A percentile compares a stretch with the other conserved stretches of the same genome.
phyloP scores from a whole-genome alignment of 2,113 vertebrate genomes.

The Rafetus swinhoei region DNA sequence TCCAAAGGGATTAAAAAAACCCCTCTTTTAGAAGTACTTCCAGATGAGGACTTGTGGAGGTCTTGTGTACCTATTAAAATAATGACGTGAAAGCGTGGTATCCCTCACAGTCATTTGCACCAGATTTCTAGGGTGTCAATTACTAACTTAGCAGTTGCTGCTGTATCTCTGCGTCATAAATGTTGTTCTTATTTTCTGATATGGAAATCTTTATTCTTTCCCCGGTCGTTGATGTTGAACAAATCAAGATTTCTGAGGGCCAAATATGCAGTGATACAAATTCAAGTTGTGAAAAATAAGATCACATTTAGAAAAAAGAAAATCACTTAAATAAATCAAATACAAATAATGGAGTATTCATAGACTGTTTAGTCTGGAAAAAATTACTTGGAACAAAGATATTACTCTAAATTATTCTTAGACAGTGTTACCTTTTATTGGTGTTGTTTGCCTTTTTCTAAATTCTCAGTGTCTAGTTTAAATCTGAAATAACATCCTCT shows the following conservation, averaged over 20 bases:
- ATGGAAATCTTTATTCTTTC: background rate
- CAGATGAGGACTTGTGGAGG: background rate
- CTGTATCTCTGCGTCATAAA: background rate
- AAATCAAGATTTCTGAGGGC: background rate
- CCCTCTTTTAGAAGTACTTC: conserved; percentile 26
- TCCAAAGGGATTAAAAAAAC: background rate
- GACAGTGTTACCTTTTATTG: background rate
- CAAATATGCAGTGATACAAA: background rate
- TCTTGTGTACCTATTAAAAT: conserved; percentile 41
- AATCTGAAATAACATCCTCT: background rate
- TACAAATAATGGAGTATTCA: background rate
- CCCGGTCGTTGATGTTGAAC: background rate
- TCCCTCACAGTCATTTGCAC: background rate
- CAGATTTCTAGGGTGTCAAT: background rate
- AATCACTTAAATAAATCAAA: background rate
- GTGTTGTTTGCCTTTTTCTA: background rate
- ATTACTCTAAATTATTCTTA: background rate
- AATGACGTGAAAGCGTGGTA: background rate
- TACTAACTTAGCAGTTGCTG: conserved; percentile 22
- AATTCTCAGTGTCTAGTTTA: background rate
- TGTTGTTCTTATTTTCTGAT: background rate
- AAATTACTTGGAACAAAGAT: background rate
- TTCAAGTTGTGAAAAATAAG: background rate
- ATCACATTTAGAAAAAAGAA: background rate
- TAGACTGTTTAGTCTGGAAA: background rate